Base-by-base conservation (phyloP, 2,113 vertebrate genomes). In the Circaetus gallicus region DNA sequence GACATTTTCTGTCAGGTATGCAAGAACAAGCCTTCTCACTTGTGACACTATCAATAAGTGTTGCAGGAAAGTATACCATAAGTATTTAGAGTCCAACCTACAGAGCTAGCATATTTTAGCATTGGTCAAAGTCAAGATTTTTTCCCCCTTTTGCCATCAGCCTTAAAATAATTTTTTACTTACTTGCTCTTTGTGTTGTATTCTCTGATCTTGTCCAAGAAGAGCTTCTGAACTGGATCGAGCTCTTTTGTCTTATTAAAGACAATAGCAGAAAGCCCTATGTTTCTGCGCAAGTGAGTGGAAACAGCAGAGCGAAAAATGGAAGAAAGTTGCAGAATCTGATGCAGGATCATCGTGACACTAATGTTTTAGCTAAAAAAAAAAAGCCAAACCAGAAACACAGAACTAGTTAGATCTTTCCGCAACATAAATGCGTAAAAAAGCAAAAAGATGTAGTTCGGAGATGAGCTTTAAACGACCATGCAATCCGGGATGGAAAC, bases 141-240 rank as follows among this genome's bases (percentile, higher is more conserved):
- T 38, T 22, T 4, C 56, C 11, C 28, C 17, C 10, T 81, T 74
- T 32, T 80, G 28, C 31, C 34, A 65, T 22, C 10, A 59, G 9
- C 45, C 29, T 62, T 22, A 28, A 62, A 21, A 38, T 3, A 20
- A 16, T 2, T 28, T 28, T 80, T 28, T 3, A 98, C 99, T 98
- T 63, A 99, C 99, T 99, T 99, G 99, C 99, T 99, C 97, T 99
- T 99, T 31, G 90, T 92, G 88, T 86, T 99, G 97, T 99, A 99
- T 83, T 99, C 99, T 28, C 98, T 98, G 95, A 99, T 99, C 98
- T 99, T 99, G 97, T 99, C 99, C 96, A 99, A 55, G 72, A 99
- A 99, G 40, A 99, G 98, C 73, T 99, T 99, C 98, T 99, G 99
- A 66, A 99, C 83, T 0, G 99, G 99, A 95, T 99, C 99, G 7